Base-by-base conservation (phyloP, 2,888 invertebrate species). In the Alloscopus bannaensis region DNA sequence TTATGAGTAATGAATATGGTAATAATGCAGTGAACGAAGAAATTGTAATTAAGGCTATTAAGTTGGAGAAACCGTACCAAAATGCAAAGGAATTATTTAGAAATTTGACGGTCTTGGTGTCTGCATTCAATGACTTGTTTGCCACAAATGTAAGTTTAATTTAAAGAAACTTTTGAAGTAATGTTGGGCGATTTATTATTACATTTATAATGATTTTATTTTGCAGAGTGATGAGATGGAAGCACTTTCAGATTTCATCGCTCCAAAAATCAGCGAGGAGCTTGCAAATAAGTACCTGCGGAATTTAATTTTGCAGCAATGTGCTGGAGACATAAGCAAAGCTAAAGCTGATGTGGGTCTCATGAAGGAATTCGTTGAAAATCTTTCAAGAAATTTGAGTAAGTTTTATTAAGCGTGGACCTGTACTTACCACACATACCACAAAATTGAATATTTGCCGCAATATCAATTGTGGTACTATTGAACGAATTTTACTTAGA, bases 261-360 rank as follows among this genome's bases (percentile, higher is more conserved):
- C 81, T 18, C 71, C 82, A 0, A 75, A 71, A 47, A 45, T 85
- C 13, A 72, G 78, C 45, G 71, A 78, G n/a, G 71, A 80, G 22
- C 57, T 85, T n/a, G 65, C 66, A 3, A 82, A 70, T 16, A 85
- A 84, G 29, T 81, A 79, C 66, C 71, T 85, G 2, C 82, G 82
- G 70, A 75, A 70, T 0, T 45, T 85, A n/a, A 82, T 85, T 62
- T 72, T 85, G 28, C 75, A 82, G 22, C 70, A 80, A 22, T 83
- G 83, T 11, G 76, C 72, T 29, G 84, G 84, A 1, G 57, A 82
- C 28, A 73, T 80, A 20, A 77, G 79, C 8, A 69, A 57, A 26
- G 85, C 83, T 11, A 57, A 62, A 28, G 36, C 59, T 0, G 81
- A 84, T 72, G 66, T 84, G 22, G 50, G 55, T 16, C n/a, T 16